A percentile compares a stretch with the other conserved stretches of the same genome.
Conservation (phyloP, 2,113 vertebrate species). For the Capricornis sumatraensis region DNA sequence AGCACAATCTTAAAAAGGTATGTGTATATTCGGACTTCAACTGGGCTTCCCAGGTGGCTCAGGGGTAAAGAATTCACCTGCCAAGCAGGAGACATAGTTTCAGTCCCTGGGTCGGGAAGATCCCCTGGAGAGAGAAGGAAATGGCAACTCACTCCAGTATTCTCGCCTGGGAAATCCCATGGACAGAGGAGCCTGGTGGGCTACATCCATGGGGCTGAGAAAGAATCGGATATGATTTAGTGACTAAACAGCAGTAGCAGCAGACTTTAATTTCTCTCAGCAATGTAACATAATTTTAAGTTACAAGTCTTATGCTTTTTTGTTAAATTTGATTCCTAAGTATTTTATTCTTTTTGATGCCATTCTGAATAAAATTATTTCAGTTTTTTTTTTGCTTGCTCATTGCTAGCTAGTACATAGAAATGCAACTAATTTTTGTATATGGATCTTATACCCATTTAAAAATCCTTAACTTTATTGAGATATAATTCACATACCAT, state of each 20-base stretch:
- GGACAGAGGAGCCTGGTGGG: not conserved
- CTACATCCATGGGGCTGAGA: not conserved
- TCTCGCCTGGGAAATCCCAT: not conserved
- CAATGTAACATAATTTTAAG: not conserved
- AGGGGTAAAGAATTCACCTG: not conserved
- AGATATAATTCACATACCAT: not conserved
- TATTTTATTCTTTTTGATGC: not conserved
- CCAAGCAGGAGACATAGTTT: not conserved
- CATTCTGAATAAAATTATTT: not conserved
- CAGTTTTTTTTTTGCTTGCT: conserved; percentile 9
- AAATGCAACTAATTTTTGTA: not conserved
- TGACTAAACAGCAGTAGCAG: not conserved
- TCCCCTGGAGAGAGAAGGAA: not conserved
- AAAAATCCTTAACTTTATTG: not conserved
- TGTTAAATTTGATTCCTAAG: not conserved
- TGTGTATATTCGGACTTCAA: not conserved
- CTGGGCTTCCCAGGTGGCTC: not conserved
- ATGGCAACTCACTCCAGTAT: not conserved
- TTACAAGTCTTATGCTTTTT: not conserved
- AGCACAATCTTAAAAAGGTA: not conserved
- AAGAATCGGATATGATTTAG: not conserved
- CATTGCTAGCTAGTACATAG: not conserved
- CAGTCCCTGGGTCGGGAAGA: not conserved
- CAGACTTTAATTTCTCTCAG: not conserved
- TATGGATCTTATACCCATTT: not conserved